Evolutionary conservation across 1,140 invertebrate genomes (phyloP).

Genomic region (Drosophila fuyamai): DNA sequence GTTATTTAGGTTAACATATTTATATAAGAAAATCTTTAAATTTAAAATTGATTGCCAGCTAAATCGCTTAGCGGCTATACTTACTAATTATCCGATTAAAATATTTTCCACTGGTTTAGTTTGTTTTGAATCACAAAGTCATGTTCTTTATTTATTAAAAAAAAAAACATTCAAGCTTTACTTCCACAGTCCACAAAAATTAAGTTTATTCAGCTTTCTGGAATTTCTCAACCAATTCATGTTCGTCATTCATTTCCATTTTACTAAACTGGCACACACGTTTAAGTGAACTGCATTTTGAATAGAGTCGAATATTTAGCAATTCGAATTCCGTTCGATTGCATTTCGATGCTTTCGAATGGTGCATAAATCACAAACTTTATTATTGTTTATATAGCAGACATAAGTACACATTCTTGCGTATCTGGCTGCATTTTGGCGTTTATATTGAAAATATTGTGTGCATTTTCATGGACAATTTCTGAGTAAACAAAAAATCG

Average conservation of each 20-base stretch:
- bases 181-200: neutral
- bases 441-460: conserved; percentile 25
- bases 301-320: conserved; percentile 21
- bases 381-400: conserved; percentile 52
- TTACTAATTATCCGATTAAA: no score
- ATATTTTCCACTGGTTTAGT: neutral
- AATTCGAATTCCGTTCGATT: conserved; percentile 36
- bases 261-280: conserved; percentile 2
- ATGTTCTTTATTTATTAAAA: neutral
- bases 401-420: conserved; percentile 21
- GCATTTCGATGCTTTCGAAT: conserved; percentile 42
- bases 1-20: no score
- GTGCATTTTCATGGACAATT: conserved; percentile 51
- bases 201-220: no score
- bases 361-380: conserved; percentile 47
- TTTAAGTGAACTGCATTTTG: conserved; percentile 27
- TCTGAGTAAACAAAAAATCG: conserved; percentile 56
- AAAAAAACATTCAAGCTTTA: neutral
- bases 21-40: no score
- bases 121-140: neutral
- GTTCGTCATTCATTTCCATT: neutral
- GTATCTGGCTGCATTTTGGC: conserved; percentile 20
- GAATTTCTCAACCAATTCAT: neutral
- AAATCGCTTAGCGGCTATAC: no score
- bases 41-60: no score